phyloP scores from a whole-genome alignment of 2,888 invertebrate species.

The Callimorpha dominula region DNA sequence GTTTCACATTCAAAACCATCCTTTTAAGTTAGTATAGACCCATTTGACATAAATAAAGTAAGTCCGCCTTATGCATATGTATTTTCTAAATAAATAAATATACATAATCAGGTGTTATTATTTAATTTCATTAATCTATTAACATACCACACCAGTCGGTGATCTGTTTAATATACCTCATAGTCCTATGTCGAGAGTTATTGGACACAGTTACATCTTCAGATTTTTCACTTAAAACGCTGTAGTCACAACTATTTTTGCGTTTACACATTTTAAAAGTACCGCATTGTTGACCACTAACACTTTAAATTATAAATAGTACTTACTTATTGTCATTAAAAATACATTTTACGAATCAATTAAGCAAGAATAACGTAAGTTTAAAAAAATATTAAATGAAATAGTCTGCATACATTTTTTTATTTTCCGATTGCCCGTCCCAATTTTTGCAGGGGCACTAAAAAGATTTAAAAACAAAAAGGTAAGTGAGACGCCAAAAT shows the following conservation, averaged over 20 bases:
- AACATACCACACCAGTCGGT: conserved; percentile 75
- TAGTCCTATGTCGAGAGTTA: conserved; percentile 54
- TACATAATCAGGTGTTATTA: neutral
- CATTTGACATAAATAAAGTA: neutral
- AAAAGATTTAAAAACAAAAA: neutral
- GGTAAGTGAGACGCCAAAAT: neutral
- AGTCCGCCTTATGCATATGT: too few relatives aligned
- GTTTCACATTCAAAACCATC: neutral
- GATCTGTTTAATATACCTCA: conserved; percentile 58
- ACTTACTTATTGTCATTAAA: conserved; percentile 35
- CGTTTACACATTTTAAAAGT: conserved; percentile 59
- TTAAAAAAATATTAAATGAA: neutral
- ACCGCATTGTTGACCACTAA: conserved; percentile 61
- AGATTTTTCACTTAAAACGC: conserved; percentile 53
- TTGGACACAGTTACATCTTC: conserved; percentile 47
- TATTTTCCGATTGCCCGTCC: conserved; percentile 2
- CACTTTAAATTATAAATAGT: conserved; percentile 18
- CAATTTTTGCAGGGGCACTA: neutral
- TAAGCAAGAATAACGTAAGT: conserved; percentile 18
- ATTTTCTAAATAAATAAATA: too few relatives aligned
- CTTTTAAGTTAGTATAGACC: neutral
- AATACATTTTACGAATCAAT: conserved; percentile 36
- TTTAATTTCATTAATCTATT: neutral
- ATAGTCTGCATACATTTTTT: conserved; percentile 5
- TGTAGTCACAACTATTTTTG: conserved; percentile 52